Base-by-base conservation (phyloP, 2,888 invertebrate genomes). In the Pachydiplax longipennis region DNA sequence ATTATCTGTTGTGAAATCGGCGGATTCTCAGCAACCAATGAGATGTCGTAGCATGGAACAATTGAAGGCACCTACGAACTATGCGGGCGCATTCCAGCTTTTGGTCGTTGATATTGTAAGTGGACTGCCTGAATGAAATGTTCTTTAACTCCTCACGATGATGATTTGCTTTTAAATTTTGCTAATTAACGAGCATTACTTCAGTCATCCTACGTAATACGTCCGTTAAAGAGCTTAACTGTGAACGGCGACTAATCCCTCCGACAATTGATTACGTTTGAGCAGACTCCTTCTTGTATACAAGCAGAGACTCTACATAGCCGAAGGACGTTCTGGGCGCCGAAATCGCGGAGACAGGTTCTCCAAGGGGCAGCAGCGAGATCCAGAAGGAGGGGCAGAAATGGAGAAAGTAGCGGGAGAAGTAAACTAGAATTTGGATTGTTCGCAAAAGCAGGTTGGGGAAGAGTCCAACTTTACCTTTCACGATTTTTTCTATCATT, bases 391-490 rank as follows among this genome's bases (percentile, higher is more conserved):
- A 73, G 73, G 25, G 73, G 73, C 73, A 25, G 12, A n/a, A 31
- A 61, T 22, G 37, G 87, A 87, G 87, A 87, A 87, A 87, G 87
- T 87, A 61, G 87, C 58, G 37, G 87, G 82, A 37, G 61, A 61
- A 61, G 35, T 35, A 87, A 87, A 87, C 61, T 61, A 87, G 37
- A 65, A 61, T 87, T 73, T 25, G 73, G 61, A 87, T 87, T 61
- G 87, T 87, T 87, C 61, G 87, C 87, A 58, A 61, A 37, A 87
- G 87, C 87, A 87, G 87, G 87, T 61, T 87, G 61, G 87, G 87
- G 87, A 87, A 61, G 87, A 87, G 61, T 61, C 87, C 61, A 61
- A 61, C 87, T 87, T 87, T 73, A 73, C 73, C 31, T 58, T 87
- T 58, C 25, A 87, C 87, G 87, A 22, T 87, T 87, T 87, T 83